phyloP scores from a whole-genome alignment of 2,888 invertebrate species.

The Resseliella maxima region DNA sequence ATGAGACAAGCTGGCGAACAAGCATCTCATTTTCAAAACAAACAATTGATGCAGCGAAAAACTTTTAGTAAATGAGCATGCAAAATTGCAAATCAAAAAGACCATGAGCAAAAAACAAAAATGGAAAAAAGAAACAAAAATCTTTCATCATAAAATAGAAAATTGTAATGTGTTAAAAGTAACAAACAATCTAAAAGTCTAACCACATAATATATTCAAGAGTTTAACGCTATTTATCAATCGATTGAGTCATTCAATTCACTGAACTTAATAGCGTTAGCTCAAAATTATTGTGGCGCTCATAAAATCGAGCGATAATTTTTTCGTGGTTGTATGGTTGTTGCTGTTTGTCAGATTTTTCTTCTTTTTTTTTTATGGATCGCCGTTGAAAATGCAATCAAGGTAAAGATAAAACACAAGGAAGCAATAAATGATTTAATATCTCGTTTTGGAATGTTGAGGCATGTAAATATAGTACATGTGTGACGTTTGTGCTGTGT shows the following conservation, averaged over 20 bases:
- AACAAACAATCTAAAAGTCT: not conserved
- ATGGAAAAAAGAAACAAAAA: too few relatives aligned
- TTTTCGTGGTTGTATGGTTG: too few relatives aligned
- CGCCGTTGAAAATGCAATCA: not conserved
- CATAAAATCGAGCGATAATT: not conserved
- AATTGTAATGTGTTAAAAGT: not conserved
- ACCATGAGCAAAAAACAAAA: too few relatives aligned
- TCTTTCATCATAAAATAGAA: not conserved
- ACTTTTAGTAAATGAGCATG: not conserved
- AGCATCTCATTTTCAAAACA: not conserved
- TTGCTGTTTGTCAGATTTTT: too few relatives aligned
- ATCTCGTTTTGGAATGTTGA: not conserved
- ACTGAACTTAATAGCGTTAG: not conserved
- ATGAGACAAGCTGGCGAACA: conserved; percentile 49
- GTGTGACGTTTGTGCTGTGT: not conserved
- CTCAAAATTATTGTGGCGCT: not conserved
- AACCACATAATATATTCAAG: not conserved
- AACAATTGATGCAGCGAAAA: not conserved
- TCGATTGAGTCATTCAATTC: conserved; percentile 6
- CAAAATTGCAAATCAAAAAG: not conserved
- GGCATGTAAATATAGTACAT: not conserved
- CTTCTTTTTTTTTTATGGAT: not conserved
- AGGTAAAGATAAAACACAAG: not conserved
- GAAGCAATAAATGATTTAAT: conserved; percentile 47
- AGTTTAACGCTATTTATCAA: not conserved